A percentile compares a stretch with the other conserved stretches of the same genome.
phyloP scores from a whole-genome alignment of 2,797 vertebrate genomes.

The Gadopsis marmoratus region DNA sequence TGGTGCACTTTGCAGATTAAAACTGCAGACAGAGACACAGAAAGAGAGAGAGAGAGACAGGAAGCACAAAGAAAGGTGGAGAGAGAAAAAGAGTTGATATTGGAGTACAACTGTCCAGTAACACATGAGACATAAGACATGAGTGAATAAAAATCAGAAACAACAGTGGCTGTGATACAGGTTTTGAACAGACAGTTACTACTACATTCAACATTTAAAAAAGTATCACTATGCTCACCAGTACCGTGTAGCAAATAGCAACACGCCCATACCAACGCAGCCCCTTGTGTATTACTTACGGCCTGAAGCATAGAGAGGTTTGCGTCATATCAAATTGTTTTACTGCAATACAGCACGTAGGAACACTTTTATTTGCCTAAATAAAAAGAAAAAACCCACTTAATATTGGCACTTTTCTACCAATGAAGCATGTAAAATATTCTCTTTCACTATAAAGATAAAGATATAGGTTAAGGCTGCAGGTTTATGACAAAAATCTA shows the following conservation, averaged over 20 bases:
- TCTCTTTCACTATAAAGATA: background rate
- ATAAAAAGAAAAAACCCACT: background rate
- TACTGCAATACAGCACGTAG: background rate
- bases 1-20: conserved; percentile 81
- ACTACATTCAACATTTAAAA: background rate
- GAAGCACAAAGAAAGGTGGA: background rate
- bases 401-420: background rate
- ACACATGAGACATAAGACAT: background rate
- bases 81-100: background rate
- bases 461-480: background rate
- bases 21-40: conserved; percentile 60
- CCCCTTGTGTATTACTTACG: conserved; percentile 6
- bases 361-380: background rate
- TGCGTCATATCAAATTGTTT: conserved; percentile 10
- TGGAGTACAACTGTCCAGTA: background rate
- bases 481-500: background rate
- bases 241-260: conserved; percentile 29
- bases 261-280: conserved; percentile 36
- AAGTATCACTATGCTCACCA: background rate
- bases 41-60: conserved; percentile 28
- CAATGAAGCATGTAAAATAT: background rate
- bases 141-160: background rate
- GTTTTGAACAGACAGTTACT: background rate
- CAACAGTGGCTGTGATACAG: background rate
- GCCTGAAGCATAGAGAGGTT: conserved; percentile 5